Evolutionary conservation across 1,140 invertebrate species (phyloP).

Genomic region (Cydia strobilella): DNA sequence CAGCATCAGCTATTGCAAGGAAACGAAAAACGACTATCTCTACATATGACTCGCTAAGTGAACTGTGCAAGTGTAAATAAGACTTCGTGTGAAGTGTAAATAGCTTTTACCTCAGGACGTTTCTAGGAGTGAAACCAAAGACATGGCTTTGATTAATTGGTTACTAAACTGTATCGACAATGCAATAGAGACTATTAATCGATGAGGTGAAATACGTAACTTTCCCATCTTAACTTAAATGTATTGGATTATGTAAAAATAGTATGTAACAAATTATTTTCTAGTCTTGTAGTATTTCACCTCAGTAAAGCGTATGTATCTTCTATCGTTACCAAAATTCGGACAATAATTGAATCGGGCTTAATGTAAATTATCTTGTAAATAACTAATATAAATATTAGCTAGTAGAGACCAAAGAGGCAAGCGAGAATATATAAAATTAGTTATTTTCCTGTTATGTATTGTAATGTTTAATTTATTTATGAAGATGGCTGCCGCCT

Average conservation of each 20-base stretch:
- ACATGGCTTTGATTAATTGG: constrained; percentile 33
- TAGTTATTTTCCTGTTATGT: constrained; percentile 73
- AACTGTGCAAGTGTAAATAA: constrained; percentile 40
- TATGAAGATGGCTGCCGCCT: constrained; percentile 43
- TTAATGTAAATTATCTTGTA: constrained; percentile 34
- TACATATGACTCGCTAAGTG: constrained; percentile 67
- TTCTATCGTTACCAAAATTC: constrained; percentile 32
- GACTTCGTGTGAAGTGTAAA: constrained; percentile 63
- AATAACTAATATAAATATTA: constrained; percentile 52
- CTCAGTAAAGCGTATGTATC: constrained; percentile 6
- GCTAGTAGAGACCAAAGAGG: constrained; percentile 79
- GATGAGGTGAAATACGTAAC: constrained; percentile 21
- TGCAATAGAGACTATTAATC: background rate
- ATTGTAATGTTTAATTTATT: constrained; percentile 77
- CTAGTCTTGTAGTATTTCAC: constrained; percentile 27
- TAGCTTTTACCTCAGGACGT: constrained; percentile 39
- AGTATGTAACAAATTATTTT: constrained; percentile 19
- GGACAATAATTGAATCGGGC: background rate
- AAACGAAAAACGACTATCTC: constrained; percentile 73
- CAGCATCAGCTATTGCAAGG: constrained; percentile 74
- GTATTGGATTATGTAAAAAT: constrained; percentile 27
- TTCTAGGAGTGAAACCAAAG: constrained; percentile 56
- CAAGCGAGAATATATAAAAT: constrained; percentile 55
- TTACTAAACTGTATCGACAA: constrained; percentile 5
- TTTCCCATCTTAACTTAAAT: background rate